Conservation (phyloP, 2,113 vertebrate species). For the Mirounga angustirostris region DNA sequence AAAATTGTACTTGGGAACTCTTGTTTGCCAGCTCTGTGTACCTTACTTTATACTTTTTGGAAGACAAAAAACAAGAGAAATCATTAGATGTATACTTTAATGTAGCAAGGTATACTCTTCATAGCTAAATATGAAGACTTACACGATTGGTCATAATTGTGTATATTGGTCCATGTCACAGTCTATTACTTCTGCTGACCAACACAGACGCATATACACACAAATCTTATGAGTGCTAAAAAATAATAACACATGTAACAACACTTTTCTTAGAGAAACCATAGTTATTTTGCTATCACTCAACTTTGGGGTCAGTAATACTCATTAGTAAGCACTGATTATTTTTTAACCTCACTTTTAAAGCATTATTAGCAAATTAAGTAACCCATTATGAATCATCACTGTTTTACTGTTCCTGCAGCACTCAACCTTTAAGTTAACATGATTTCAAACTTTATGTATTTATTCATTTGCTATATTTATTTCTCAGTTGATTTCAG, state of each 20-base stretch:
- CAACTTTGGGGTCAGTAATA: neutral
- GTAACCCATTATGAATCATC: conserved; percentile 16
- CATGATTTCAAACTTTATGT: neutral
- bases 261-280: neutral
- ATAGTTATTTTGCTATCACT: neutral
- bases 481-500: neutral
- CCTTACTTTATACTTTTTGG: neutral
- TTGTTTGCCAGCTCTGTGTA: neutral
- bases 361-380: neutral
- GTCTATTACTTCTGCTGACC: neutral
- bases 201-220: neutral
- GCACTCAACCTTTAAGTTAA: neutral
- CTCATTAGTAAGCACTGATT: neutral
- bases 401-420: neutral
- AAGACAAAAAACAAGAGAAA: neutral
- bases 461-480: neutral
- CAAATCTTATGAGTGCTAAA: neutral
- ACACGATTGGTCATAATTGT: neutral
- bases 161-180: neutral
- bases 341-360: conserved; percentile 8
- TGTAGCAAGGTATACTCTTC: neutral
- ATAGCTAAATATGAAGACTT: neutral
- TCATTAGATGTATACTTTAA: neutral
- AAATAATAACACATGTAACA: neutral
- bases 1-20: neutral